Conservation (phyloP, 2,888 invertebrate species). For the Philonicus albiceps region DNA sequence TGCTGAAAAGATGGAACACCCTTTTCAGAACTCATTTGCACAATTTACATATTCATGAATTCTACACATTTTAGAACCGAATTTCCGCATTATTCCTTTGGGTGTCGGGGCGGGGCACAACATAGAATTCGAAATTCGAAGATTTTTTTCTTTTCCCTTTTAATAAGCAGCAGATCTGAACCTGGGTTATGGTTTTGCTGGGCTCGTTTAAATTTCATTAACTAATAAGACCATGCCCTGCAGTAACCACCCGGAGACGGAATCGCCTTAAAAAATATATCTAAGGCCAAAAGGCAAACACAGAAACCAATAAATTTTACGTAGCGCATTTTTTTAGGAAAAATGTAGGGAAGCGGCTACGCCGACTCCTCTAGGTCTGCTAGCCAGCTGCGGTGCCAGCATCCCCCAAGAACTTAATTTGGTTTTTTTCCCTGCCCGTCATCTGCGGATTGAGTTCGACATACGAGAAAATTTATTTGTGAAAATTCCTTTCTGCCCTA, state of each 20-base stretch:
- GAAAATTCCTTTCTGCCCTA: conserved; percentile 18
- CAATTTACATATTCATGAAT: conserved; percentile 37
- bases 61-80: conserved; percentile 33
- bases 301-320: conserved; percentile 3
- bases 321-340: background rate
- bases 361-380: background rate
- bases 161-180: background rate
- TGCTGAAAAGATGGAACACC: background rate
- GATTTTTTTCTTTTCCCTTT: conserved; percentile 16
- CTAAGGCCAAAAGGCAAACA: background rate
- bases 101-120: background rate
- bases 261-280: background rate
- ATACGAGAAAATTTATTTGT: conserved; percentile 32
- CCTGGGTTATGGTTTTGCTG: background rate
- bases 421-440: background rate
- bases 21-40: conserved; percentile 27
- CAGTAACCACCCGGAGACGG: conserved; percentile 32
- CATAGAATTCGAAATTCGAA: conserved; percentile 10
- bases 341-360: background rate
- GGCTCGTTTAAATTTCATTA: conserved; percentile 30
- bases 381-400: background rate
- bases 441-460: conserved; percentile 25
- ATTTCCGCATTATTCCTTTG: background rate
- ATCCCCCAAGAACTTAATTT: background rate
- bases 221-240: conserved; percentile 27